Evolutionary conservation across 2,113 vertebrate species (phyloP), one percentile per base, ranked within the genome.

Genomic region (Rhabdornis inornatus): DNA sequence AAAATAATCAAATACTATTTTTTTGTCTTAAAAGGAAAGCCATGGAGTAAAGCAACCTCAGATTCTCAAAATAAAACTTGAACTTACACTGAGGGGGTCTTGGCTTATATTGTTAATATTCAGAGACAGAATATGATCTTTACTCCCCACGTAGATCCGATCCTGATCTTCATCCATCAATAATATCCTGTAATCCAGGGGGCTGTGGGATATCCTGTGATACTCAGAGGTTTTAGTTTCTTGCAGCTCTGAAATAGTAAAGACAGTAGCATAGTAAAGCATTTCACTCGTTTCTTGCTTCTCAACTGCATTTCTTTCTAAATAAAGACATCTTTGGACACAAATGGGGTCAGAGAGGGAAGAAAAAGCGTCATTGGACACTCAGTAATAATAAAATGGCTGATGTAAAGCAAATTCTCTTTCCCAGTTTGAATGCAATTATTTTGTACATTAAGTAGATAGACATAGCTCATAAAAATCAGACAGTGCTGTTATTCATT

Each of bases 91-190:
- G 33, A 99, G 97, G 25, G 98, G 98, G 88, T 98, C 98, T 44
- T 99, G 98, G 89, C 98, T 99, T 98, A 99, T 99, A 96, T 99
- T 99, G 96, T 99, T 99, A 97, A 99, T 99, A 98, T 99, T 99
- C 98, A 99, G 97, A 69, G 99, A 99, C 59, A 99, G 97, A 90
- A 99, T 98, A 63, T 99, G 98, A 97, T 99, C 99, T 97, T 99
- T 99, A 97, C 99, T 99, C 97, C 99, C 99, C 96, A 99, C 99
- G 3, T 99, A 99, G 97, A 99, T 98, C 42, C 99, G 98, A 96
- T 99, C 99, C 96, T 99, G 99, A 97, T 99, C 99, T 98, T 99
- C 99, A 91, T 99, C 99, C 99, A 99, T 98, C 42, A 99, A 97
- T 93, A 99, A 98, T 97, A 99, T 99, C 97, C 99, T 98, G 97